Base-by-base conservation (phyloP, 2,113 vertebrate genomes). In the Paradisaea rubra region DNA sequence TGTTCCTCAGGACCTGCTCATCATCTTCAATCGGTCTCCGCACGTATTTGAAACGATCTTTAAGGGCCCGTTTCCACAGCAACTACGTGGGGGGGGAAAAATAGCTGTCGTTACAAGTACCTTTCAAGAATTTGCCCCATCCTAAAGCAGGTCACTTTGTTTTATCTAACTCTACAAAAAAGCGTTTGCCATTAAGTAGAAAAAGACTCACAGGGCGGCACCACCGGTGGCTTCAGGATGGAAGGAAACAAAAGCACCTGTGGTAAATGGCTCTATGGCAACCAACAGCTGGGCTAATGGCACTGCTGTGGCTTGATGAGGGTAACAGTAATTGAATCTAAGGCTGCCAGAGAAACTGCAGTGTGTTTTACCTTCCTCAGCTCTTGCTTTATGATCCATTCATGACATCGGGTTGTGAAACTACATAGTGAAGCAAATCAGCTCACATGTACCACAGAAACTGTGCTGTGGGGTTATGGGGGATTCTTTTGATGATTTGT, bases 21-120 rank as follows among this genome's bases (percentile, higher is more conserved):
- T 98, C 97, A 24, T 98, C 97, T 79, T 98, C 97, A 86, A 98
- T 97, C 57, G 97, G 96, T 96, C 97, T 97, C 84, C 97, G 63
- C 47, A 98, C 96, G 5, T 98, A 98, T 61, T 98, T 98, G 96
- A 98, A 98, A 37, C 97, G 96, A 95, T 98, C 98, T 95, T 98
- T 98, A 84, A 98, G 97, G 27, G 98, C 97, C 85, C 94, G 91
- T 97, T 98, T 98, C 98, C 97, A 98, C 50, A 97, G 94, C 91
- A 97, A 60, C 98, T 98, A 63, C n/a, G 53, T 13, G 7, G 33
- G 15, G 39, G 39, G 0, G 2, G 7, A 7, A 10, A 49, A 42
- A 52, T 2, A 18, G 24, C 39, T 83, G 63, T 35, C 35, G 45
- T 44, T 41, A 52, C 50, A 53, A 60, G 15, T 33, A 31, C 63